Base-by-base conservation (phyloP, 2,797 vertebrate species). In the Lates japonicus region DNA sequence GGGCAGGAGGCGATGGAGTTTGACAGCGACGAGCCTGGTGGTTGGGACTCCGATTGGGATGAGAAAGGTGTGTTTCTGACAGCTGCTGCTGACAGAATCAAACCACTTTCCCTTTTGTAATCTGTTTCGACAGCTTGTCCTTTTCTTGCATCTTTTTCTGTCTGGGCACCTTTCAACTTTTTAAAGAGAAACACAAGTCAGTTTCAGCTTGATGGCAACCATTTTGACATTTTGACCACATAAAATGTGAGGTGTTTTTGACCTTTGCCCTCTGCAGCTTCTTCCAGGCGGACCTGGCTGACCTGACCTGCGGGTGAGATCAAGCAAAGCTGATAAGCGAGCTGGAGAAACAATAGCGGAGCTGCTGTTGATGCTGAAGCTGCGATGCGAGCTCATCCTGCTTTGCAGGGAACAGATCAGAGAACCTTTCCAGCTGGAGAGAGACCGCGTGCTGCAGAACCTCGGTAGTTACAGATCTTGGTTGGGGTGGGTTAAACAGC, bases 271-370 rank as follows among this genome's bases (percentile, higher is more conserved):
- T 10, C 72, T 92, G 88, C 93, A 70, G 97, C 96, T 70, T 97
- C 93, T 96, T 98, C 87, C 97, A 99, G 93, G 98, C 96, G 0
- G 98, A 99, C 87, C 92, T 99, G 89, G 98, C 98, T 0, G 98
- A 99, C 91, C 89, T 99, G 92, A 99, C 97, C 0, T 99, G 98
- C 0, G 98, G 99, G 94, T 11, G 98, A 99, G 94, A 99, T 99
- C 95, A 99, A 99, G 82, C 98, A 99, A 98, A 97, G 91, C 95
- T 99, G 85, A 99, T 99, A 2, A 98, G 99, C 0, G 98, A 99
- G 89, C 94, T 99, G 90, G 98, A 99, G 93, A n/a, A 99, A 99
- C 93, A 99, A 98, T 98, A 99, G 92, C 93, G 97, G 44, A 94
- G 98, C n/a, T n/a, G 76, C 94, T 99, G 81, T 95, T 98, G 85